Evolutionary conservation across 2,888 invertebrate genomes (phyloP).

Genomic region (Halictus ligatus): DNA sequence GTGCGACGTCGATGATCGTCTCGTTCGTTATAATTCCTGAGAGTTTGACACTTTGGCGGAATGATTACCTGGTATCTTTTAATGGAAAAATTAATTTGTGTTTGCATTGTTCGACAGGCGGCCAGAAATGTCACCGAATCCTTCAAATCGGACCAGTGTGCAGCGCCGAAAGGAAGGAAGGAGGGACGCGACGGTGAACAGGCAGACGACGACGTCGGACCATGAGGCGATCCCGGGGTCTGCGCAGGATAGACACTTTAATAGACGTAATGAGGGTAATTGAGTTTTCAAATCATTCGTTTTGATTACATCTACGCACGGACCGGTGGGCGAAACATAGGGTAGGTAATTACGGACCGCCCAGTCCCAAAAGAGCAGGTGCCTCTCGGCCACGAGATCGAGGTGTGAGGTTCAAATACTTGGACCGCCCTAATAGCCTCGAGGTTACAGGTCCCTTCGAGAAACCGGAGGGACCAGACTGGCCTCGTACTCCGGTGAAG

Average conservation of each 20-base stretch:
- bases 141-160: not conserved
- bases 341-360: constrained; percentile 83
- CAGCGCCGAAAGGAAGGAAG: constrained; percentile 2
- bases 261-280: constrained; percentile 83
- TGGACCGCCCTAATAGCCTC: constrained; percentile 82
- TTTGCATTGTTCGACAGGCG: not conserved
- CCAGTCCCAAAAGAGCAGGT: constrained; percentile 83
- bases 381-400: constrained; percentile 81
- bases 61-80: not conserved
- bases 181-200: not conserved
- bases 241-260: constrained; percentile 73
- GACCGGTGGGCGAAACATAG: constrained; percentile 81
- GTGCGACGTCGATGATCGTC: no score
- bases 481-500: constrained; percentile 30
- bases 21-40: no score
- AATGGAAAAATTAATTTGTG: not conserved
- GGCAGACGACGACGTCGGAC: constrained; percentile 23
- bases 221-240: constrained; percentile 26
- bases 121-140: not conserved
- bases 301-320: constrained; percentile 82
- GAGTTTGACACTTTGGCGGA: no score
- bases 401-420: constrained; percentile 83
- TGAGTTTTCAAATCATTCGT: constrained; percentile 83
- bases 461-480: constrained; percentile 73
- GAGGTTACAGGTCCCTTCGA: constrained; percentile 80